Percentiles rank a stretch among this genome's conserved stretches.
Evolutionary conservation across 2,113 vertebrate genomes (phyloP).

Genomic region (Saimiri boliviensis): DNA sequence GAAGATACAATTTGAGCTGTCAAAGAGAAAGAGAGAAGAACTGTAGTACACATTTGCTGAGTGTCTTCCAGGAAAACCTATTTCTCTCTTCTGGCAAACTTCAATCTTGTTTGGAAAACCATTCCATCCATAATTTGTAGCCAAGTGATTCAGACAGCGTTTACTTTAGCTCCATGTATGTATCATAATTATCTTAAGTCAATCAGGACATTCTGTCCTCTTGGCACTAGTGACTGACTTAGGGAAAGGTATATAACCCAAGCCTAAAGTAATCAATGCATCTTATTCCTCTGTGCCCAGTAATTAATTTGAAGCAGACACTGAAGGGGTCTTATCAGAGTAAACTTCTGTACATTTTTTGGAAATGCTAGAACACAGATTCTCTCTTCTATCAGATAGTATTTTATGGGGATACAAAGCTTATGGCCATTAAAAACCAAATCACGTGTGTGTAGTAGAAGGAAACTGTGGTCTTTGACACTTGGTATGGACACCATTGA

Average conservation of each 20-base stretch:
- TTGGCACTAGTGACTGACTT: background rate
- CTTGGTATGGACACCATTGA: background rate
- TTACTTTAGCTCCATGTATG: constrained; percentile 33
- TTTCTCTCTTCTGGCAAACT: background rate
- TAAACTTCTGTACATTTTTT: constrained; percentile 36
- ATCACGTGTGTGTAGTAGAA: background rate
- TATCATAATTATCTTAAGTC: constrained; percentile 49
- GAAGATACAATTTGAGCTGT: constrained; percentile 12
- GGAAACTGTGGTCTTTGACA: background rate
- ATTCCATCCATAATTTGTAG: background rate
- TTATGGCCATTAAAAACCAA: constrained; percentile 31
- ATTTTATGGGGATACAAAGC: background rate
- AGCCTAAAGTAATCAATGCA: constrained; percentile 36
- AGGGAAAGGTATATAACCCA: background rate
- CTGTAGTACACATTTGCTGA: background rate
- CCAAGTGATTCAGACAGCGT: constrained; percentile 20
- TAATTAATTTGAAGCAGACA: constrained; percentile 62
- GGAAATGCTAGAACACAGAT: background rate
- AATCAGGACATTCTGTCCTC: constrained; percentile 47
- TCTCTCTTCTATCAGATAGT: background rate
- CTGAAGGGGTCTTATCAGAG: background rate
- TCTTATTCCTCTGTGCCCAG: constrained; percentile 3
- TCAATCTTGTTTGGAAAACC: constrained; percentile 40
- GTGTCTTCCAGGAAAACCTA: background rate
- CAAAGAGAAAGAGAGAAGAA: background rate